Base-by-base conservation (phyloP, 2,113 vertebrate genomes). In the Albula goreensis region DNA sequence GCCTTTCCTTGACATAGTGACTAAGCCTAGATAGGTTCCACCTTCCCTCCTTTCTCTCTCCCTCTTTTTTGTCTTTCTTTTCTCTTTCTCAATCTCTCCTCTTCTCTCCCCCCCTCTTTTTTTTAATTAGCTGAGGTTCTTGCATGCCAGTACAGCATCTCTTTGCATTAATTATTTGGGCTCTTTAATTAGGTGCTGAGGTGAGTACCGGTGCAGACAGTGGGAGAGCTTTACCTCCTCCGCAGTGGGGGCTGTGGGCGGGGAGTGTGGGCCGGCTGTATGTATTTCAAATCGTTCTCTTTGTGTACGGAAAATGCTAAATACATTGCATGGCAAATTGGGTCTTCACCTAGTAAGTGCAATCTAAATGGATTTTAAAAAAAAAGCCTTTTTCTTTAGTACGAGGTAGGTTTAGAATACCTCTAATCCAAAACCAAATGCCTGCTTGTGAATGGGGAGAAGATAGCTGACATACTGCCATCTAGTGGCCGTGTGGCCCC, bases 241-340 rank as follows among this genome's bases (percentile, higher is more conserved):
- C 10, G 48, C 56, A 17, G 22, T 25, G 7, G 85, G 41, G 52
- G 57, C 49, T 66, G 77, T 87, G 10, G 79, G 86, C 50, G 78
- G 57, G 51, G 25, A 12, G 80, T 48, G 83, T 85, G 41, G 83
- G 83, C 50, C 41, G 78, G 60, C 57, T 25, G 79, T 50, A 13
- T 77, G 78, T 25, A 11, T 80, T 84, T 80, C 4, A 50, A 57
- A 50, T 63, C 49, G 56, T 60, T 50, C 78, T 79, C 77, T 81
- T 84, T 79, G 82, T 81, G 83, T 56, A n/a, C 66, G 53, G 78
- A 15, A 85, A 78, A 87, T 52, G 57, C 83, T 74, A 85, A 87
- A 79, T 81, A 51, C 86, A 78, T 85, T n/a, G 56, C 82, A 85
- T 80, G 50, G 57, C 86, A 87, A 83, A 87, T 83, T 83, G 83